A percentile compares a stretch with the other conserved stretches of the same genome.
Evolutionary conservation across 2,888 invertebrate species (phyloP).

Genomic region (Brachyopa scutellaris): DNA sequence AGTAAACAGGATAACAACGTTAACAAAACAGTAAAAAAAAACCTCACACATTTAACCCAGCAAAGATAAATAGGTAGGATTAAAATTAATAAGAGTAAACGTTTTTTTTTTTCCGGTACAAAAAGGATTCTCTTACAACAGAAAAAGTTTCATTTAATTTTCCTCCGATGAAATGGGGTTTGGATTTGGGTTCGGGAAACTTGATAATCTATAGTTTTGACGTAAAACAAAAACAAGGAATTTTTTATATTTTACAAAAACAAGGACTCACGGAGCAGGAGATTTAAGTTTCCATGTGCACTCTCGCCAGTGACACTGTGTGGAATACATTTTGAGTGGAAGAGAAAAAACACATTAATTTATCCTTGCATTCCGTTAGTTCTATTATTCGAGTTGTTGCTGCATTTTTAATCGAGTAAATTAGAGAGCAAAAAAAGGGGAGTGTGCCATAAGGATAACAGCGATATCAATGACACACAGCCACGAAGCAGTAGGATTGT

Average conservation of each 20-base stretch:
- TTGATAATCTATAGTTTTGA: no score
- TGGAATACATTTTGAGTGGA: no score
- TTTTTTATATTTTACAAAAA: no score
- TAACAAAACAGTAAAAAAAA: constrained; percentile 27
- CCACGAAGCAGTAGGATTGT: constrained; percentile 10
- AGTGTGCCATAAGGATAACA: constrained; percentile 17
- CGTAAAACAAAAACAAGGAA: no score
- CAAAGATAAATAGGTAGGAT: constrained; percentile 32
- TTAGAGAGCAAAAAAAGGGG: constrained; percentile 30
- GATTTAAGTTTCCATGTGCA: no score
- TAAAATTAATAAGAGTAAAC: constrained; percentile 42
- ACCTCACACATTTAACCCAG: background rate
- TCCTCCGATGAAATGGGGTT: no score
- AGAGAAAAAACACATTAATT: no score
- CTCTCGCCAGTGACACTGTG: no score
- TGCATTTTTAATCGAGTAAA: constrained; percentile 57
- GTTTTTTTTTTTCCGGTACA: constrained; percentile 18
- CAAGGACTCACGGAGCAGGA: no score
- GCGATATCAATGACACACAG: constrained; percentile 40
- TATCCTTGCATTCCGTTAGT: constrained; percentile 26
- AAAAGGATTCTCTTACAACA: constrained; percentile 3
- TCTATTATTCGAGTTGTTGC: constrained; percentile 34
- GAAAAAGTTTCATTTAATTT: constrained; percentile 22
- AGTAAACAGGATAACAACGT: constrained; percentile 32
- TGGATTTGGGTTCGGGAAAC: no score